A percentile compares a stretch with the other conserved stretches of the same genome.
These are phyloP conservation scores for Oxyruncus cristatus DNA, from an alignment of 2,113 vertebrate genomes.

Conservation along the genomic window DNA sequence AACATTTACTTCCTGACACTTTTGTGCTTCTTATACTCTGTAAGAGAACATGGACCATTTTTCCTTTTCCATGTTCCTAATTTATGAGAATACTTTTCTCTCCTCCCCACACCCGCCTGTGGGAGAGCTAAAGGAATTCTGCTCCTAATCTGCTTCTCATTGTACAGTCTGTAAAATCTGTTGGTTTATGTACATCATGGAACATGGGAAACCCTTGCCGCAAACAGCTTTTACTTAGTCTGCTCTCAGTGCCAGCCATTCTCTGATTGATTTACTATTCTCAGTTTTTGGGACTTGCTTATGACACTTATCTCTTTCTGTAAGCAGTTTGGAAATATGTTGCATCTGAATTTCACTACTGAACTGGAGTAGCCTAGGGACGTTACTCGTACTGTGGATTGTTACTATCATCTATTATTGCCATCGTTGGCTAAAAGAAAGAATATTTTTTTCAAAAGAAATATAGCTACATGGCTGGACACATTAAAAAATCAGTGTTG, in stretches of 20 bases:
- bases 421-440: background rate
- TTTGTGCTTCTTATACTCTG: background rate
- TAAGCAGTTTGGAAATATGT: background rate
- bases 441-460: background rate
- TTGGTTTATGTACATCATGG: background rate
- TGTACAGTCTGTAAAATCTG: constrained; percentile 20
- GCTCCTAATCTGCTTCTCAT: constrained; percentile 41
- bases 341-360: background rate
- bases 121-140: constrained; percentile 3
- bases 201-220: background rate
- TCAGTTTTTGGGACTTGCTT: background rate
- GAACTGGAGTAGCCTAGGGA: background rate
- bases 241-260: constrained; percentile 1
- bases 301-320: background rate
- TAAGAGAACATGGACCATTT: background rate
- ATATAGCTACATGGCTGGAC: background rate
- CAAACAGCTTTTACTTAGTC: background rate
- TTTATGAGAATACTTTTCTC: constrained; percentile 13
- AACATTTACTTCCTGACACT: background rate
- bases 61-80: background rate
- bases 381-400: background rate
- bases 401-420: background rate
- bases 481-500: background rate
- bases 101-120: background rate
- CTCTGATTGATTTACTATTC: background rate